Percentiles rank a stretch among this genome's conserved stretches.
These are phyloP conservation scores for Suricata suricatta DNA, from an alignment of 2,113 vertebrate species.

Conservation along the genomic window DNA sequence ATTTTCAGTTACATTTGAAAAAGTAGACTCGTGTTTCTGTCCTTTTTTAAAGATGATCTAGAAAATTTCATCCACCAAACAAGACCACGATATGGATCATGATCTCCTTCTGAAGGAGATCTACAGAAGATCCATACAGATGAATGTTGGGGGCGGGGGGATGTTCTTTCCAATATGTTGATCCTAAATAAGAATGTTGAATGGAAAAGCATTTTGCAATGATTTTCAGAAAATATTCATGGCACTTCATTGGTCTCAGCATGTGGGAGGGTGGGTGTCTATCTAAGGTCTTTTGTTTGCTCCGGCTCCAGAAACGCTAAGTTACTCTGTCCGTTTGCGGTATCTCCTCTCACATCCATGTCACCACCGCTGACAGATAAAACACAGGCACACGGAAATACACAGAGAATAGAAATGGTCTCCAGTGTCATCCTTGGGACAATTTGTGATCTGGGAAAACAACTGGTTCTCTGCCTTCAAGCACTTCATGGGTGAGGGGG, in stretches of 20 bases:
- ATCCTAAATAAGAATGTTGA: not conserved
- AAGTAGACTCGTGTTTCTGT: not conserved
- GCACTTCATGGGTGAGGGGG: not conserved
- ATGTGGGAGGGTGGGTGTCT: not conserved
- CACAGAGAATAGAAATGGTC: not conserved
- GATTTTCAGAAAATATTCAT: not conserved
- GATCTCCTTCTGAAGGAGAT: not conserved
- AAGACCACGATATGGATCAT: not conserved
- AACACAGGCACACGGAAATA: not conserved
- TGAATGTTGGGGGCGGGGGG: not conserved
- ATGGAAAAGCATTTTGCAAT: not conserved
- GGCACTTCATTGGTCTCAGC: not conserved
- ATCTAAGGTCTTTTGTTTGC: not conserved
- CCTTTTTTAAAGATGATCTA: not conserved
- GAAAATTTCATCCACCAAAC: not conserved
- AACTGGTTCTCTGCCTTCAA: not conserved
- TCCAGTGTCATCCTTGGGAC: not conserved
- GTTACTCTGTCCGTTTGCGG: not conserved
- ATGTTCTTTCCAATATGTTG: not conserved
- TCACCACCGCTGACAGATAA: not conserved
- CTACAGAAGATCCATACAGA: not conserved
- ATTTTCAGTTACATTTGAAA: conserved; percentile 41
- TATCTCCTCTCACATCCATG: not conserved
- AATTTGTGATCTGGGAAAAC: not conserved
- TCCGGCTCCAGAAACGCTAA: not conserved